Evolutionary conservation across 2,888 invertebrate species (phyloP).

Genomic region (Xanthia togata): DNA sequence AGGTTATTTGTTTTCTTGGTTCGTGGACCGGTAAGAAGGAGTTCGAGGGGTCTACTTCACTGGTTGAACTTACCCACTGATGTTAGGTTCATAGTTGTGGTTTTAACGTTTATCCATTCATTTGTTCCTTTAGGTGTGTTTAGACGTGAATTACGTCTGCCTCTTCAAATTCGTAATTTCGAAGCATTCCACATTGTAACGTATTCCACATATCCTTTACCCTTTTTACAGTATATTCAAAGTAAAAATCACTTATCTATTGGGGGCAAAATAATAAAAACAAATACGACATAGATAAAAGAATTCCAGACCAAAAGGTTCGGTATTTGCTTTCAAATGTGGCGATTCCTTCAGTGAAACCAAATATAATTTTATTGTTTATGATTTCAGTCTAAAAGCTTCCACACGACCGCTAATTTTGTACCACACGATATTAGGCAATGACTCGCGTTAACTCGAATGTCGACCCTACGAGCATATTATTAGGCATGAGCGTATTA

Average conservation of each 20-base stretch:
- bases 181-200: conserved; percentile 5
- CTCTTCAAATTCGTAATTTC: conserved; percentile 17
- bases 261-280: conserved; percentile 39
- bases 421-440: conserved; percentile 36
- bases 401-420: conserved; percentile 37
- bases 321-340: conserved; percentile 46
- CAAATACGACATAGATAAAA: conserved; percentile 35
- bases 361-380: conserved; percentile 55
- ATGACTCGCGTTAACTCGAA: conserved; percentile 43
- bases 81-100: conserved; percentile 71
- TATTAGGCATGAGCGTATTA: no score
- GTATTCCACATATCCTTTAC: conserved; percentile 2
- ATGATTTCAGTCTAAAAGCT: conserved; percentile 34
- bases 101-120: conserved; percentile 68
- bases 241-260: conserved; percentile 44
- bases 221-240: conserved; percentile 16
- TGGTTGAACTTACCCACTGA: conserved; percentile 60
- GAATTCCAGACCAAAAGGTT: conserved; percentile 38
- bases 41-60: conserved; percentile 47
- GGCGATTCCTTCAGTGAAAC: conserved; percentile 39
- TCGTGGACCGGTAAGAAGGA: conserved; percentile 23
- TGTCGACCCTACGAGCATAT: conserved; percentile 30
- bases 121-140: conserved; percentile 62
- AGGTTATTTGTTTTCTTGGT: conserved; percentile 66
- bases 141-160: conserved; percentile 44